Percentiles rank a stretch among this genome's conserved stretches.
Evolutionary conservation across 1,140 invertebrate genomes (phyloP).

Genomic region (Oryctes rhinoceros): DNA sequence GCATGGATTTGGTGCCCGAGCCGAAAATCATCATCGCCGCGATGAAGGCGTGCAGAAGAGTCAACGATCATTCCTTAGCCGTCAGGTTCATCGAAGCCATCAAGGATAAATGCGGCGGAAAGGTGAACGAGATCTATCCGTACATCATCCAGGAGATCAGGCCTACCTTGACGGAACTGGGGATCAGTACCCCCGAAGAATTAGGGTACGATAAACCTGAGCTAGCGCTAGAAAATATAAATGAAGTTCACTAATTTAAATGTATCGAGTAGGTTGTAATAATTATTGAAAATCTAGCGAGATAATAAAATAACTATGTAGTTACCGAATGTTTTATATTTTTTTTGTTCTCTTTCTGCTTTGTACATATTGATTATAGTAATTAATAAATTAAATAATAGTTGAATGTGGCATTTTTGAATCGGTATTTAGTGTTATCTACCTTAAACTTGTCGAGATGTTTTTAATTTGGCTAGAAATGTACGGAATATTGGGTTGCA

Average conservation of each 20-base stretch:
- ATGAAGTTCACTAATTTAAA: constrained; percentile 65
- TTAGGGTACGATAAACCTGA: constrained; percentile 98
- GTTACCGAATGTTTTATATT: constrained; percentile 17
- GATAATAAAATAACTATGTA: constrained; percentile 9
- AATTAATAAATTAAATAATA: constrained; percentile 7
- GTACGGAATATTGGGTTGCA: too few species aligned
- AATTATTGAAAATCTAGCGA: neutral
- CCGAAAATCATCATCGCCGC: constrained; percentile 92
- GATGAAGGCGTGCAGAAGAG: constrained; percentile 88
- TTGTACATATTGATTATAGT: constrained; percentile 10
- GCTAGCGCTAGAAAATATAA: constrained; percentile 80
- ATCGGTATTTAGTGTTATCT: neutral
- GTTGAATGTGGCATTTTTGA: neutral
- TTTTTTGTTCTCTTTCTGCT: neutral
- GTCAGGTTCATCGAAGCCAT: constrained; percentile 92
- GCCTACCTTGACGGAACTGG: constrained; percentile 92
- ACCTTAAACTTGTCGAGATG: too few species aligned
- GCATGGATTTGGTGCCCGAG: constrained; percentile 94
- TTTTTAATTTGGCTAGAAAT: too few species aligned
- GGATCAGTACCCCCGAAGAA: constrained; percentile 93
- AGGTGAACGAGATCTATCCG: constrained; percentile 85
- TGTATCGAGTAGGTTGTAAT: constrained; percentile 28
- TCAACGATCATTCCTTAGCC: constrained; percentile 94
- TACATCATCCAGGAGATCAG: constrained; percentile 93
- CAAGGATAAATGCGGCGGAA: constrained; percentile 88